Evolutionary conservation across 2,888 invertebrate species (phyloP), one percentile per base, ranked within the genome.

Genomic region (Pyrrhia umbra): DNA sequence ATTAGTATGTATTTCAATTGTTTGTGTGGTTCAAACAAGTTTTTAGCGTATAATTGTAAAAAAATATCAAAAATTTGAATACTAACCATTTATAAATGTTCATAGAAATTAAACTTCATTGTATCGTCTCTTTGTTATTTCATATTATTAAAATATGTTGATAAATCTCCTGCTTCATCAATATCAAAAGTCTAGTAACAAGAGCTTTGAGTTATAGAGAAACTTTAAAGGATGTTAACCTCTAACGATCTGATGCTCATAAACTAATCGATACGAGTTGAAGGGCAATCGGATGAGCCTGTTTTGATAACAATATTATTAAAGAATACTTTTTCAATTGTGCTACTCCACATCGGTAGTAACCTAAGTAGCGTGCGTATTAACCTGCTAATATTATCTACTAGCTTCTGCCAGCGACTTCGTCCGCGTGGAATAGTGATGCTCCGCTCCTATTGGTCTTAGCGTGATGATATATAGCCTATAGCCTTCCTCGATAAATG

Each of bases 161-260:
- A 30, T 2, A 13, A 30, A 13, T 30, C 30, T 30, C 2, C 1
- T n/a, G 37, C 10, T 23, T 25, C 8, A 27, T 27, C 13, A 27
- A 10, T 25, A 21, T 16, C n/a, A 8, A 9, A 6, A 64, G 21
- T 37, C 27, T 9, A 0, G 9, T 3, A 30, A 18, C 5, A 27
- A 9, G 15, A 25, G 13, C 37, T 15, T 37, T 27, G 27, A 27
- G 6, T 9, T 2, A 15, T 18, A 30, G 18, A 21, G 55, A 20
- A 9, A 15, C 15, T 49, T 42, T 52, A 2, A 21, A 60, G 67
- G 60, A 59, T 68, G 9, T 52, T 67, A 42, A 68, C 67, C 52
- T 67, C 40, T 52, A 18, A 27, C 46, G 23, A 60, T 20, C 21
- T 21, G 27, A 59, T 40, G 18, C 25, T 40, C 13, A 40, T 34